These are phyloP conservation scores for Didymodactylos carnosus DNA, from an alignment of 2,888 invertebrate genomes.

Conservation along the genomic window DNA sequence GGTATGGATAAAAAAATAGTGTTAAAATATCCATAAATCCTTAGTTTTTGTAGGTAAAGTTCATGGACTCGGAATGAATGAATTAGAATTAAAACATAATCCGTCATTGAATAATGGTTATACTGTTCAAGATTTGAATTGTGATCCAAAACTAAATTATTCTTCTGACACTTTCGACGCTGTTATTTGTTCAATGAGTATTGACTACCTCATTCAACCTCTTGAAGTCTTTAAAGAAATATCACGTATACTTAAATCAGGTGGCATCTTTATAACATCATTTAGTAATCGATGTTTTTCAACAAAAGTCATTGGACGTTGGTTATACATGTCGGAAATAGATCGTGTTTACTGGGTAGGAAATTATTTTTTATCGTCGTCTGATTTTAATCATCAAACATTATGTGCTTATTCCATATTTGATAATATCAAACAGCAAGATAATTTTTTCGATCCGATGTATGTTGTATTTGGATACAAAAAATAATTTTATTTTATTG, in stretches of 20 bases:
- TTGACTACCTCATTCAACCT: background rate
- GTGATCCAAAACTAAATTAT: background rate
- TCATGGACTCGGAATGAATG: background rate
- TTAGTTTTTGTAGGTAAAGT: background rate
- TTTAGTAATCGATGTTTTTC: background rate
- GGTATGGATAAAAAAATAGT: background rate
- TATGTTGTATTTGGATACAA: background rate
- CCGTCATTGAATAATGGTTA: background rate
- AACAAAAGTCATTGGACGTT: background rate
- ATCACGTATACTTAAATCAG: background rate
- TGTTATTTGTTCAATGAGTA: background rate
- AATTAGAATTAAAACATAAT: background rate
- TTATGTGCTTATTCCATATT: background rate
- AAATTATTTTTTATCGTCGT: background rate
- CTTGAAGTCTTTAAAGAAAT: background rate
- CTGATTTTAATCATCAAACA: background rate
- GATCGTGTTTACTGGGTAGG: background rate
- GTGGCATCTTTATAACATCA: background rate
- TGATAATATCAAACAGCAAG: too few species aligned
- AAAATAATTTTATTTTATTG: too few species aligned
- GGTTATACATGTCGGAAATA: background rate
- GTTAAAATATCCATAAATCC: too few species aligned
- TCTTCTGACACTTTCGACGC: background rate
- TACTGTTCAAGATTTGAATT: background rate
- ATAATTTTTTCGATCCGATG: background rate